Percentiles rank a stretch among this genome's conserved stretches.
Conservation (phyloP, 2,888 invertebrate genomes). For the Cerceris ruficornis region DNA sequence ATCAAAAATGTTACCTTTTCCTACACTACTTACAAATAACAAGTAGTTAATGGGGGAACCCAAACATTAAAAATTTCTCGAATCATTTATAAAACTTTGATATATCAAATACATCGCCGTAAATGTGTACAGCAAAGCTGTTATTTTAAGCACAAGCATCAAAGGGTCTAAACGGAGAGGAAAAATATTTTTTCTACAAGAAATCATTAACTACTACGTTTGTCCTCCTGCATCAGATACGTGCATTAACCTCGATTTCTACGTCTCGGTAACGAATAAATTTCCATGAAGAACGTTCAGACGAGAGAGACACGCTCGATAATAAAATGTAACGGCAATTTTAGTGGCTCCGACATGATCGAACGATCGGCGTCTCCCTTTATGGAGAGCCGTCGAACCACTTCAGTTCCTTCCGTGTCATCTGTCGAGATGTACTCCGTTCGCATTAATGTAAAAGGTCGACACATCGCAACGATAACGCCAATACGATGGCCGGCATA, state of each 20-base stretch:
- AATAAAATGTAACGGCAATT: slow-evolving; percentile 63
- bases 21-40: no score
- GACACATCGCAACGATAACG: slow-evolving; percentile 22
- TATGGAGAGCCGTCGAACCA: slow-evolving; percentile 49
- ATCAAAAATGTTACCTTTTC: no score
- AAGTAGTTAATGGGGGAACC: no score
- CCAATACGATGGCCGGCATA: background rate
- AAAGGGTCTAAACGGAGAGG: no score
- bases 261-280: slow-evolving; percentile 42
- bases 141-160: no score
- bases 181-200: no score
- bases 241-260: slow-evolving; percentile 35
- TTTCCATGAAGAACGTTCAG: slow-evolving; percentile 41
- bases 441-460: slow-evolving; percentile 45
- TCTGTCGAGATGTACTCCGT: slow-evolving; percentile 47
- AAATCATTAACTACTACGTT: background rate
- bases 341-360: slow-evolving; percentile 56
- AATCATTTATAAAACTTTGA: no score
- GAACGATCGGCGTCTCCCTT: slow-evolving; percentile 49
- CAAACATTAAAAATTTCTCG: no score
- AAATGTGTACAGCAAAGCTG: no score
- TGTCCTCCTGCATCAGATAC: background rate
- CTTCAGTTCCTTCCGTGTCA: slow-evolving; percentile 52
- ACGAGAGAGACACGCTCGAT: slow-evolving; percentile 51
- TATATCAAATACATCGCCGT: no score